Conservation (phyloP, 64 coral and sea anemone species). For the Trachythela sp. region DNA sequence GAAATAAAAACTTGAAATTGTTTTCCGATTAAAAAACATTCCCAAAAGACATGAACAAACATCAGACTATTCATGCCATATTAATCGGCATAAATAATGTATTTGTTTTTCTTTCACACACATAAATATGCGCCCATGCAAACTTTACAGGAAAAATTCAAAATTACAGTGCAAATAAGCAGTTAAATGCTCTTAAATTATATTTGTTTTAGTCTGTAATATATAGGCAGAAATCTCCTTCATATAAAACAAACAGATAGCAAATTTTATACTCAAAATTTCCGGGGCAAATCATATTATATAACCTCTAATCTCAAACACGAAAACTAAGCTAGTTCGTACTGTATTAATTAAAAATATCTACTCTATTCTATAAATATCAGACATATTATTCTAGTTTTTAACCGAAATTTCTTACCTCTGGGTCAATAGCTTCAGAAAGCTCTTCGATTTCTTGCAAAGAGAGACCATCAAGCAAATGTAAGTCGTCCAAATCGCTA, state of each 20-base stretch:
- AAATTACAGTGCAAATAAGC: no score
- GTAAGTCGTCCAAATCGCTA: not conserved
- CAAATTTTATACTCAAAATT: no score
- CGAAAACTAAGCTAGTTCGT: not conserved
- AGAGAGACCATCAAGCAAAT: not conserved
- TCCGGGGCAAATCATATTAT: not conserved
- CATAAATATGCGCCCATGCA: not conserved
- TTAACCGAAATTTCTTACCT: not conserved
- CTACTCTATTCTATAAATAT: not conserved
- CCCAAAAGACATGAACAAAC: not conserved
- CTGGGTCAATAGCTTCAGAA: not conserved
- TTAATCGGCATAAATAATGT: not conserved
- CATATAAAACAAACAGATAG: no score
- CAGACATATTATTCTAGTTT: not conserved
- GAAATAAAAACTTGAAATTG: not conserved
- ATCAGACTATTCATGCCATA: not conserved
- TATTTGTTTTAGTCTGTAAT: no score
- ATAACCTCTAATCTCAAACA: not conserved
- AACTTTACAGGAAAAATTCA: no score
- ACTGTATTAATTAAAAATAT: not conserved
- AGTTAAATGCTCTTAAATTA: no score
- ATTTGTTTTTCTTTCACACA: not conserved
- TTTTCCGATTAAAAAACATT: not conserved
- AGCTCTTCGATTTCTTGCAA: constrained; percentile 18
- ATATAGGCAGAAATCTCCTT: no score